Evolutionary conservation across 1,140 invertebrate genomes (phyloP), one percentile per base, ranked within the genome.

Genomic region (Nasonia vitripennis): DNA sequence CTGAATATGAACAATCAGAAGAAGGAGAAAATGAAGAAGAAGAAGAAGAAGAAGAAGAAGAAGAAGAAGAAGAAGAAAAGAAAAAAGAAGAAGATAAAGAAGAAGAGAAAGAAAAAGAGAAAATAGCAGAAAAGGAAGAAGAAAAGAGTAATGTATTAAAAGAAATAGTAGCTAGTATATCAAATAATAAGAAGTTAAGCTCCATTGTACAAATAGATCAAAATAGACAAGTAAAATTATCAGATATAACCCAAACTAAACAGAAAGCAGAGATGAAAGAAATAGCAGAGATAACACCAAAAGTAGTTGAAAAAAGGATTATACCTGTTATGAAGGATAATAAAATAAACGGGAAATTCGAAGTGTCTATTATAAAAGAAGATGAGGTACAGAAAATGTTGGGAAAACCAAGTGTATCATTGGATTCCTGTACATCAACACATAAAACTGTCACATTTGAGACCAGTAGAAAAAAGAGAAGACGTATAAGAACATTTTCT

Each of bases 61-160:
- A 74, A 14, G 34, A 74, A 74, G 5, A 37, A 90, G 78, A 17
- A 5, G 1, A 7, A 41, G 17, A 75, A 14, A 45, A n/a, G 17
- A 11, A 75, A 20, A 5, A 74, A 14, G 14, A 74, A 74, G 5
- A 17, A 77, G 88, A 77, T 51, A 87, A 88, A n/a, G 37, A 70
- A 23, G 27, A 90, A 80, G 88, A 87, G 17, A 87, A 90, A 23
- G 88, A 90, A 27, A 67, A 87, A 20, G 45, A 45, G 74, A 77
- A 77, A 45, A 27, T 23, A 5, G 1, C 14, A 10, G 14, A 74
- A 31, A 20, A 3, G 9, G 34, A 74, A 37, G 14, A 41, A 11
- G 34, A 74, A 74, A 41, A 37, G n/a, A 12, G 12, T 14, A 87
- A 87, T 27, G 81, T 79, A 6, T 85, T 83, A 17, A 88, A 87